Evolutionary conservation across 1,140 invertebrate genomes (phyloP).

Genomic region (Grapholita molesta): DNA sequence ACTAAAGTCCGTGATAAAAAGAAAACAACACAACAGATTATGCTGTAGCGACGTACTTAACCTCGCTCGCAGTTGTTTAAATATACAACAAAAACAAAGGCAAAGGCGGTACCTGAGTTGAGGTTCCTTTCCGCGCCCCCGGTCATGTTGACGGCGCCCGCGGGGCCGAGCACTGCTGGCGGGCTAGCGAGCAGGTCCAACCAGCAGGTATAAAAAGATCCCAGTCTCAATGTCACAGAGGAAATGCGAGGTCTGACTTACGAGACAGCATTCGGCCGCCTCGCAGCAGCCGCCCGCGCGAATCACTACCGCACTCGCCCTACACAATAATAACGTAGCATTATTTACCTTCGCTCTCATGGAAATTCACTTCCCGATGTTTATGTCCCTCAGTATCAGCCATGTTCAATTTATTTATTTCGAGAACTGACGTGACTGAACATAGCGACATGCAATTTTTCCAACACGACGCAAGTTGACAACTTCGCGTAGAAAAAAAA

Average conservation of each 20-base stretch:
- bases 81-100: conserved; percentile 57
- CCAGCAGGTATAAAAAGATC: conserved; percentile 76
- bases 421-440: conserved; percentile 69
- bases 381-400: conserved; percentile 71
- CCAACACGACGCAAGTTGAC: conserved; percentile 71
- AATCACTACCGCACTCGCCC: conserved; percentile 48
- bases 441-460: conserved; percentile 74
- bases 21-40: conserved; percentile 25
- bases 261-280: conserved; percentile 41
- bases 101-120: conserved; percentile 52
- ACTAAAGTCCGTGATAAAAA: conserved; percentile 27
- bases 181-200: conserved; percentile 68
- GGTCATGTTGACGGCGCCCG: conserved; percentile 45
- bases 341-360: conserved; percentile 75
- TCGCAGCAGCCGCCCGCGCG: conserved; percentile 34
- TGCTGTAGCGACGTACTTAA: conserved; percentile 29
- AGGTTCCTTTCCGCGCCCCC: conserved; percentile 57
- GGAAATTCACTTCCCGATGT: conserved; percentile 69
- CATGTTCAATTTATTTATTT: conserved; percentile 77
- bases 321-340: conserved; percentile 66
- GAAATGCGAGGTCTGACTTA: conserved; percentile 66
- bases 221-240: conserved; percentile 74
- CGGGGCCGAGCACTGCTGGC: conserved; percentile 46
- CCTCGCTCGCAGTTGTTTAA: conserved; percentile 29
- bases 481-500: conserved; percentile 44